Base-by-base conservation (phyloP, 2,797 vertebrate genomes). In the Helicolenus hilgendorfi region DNA sequence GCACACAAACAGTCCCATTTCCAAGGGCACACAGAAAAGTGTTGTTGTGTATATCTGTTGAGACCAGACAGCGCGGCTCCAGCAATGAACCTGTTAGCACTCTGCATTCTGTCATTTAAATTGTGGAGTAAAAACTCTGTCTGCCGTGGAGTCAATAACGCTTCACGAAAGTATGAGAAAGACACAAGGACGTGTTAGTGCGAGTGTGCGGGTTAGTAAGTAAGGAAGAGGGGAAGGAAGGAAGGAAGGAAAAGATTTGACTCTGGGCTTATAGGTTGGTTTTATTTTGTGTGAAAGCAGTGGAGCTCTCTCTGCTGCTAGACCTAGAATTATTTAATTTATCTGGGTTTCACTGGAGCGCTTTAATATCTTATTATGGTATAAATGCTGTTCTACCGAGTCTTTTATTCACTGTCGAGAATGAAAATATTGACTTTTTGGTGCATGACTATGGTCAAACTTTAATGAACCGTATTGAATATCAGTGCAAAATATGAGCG, bases 1-100 rank as follows among this genome's bases (percentile, higher is more conserved):
- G 79, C 92, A 84, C 81, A 93, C 90, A 93, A 94, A 94, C 93
- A 92, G 76, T 81, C 70, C 77, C 79, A 63, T 65, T 83, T 88
- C 84, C 84, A 88, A 85, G 84, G 90, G 89, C 91, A 84, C 81
- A 56, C 69, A 87, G 81, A 91, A 92, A 92, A 82, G 92, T 93
- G 94, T 94, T 94, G 88, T 91, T 93, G 89, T 92, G 91, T 95
- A 49, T 87, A 74, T 90, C 80, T 89, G 84, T 58, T 72, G 72
- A 80, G 86, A 89, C 22, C 85, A 92, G 93, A 91, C 87, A 89
- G 73, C 59, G 1, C 5, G 80, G 81, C 83, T 94, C 92, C 92
- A 70, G 74, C 67, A 89, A 58, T 64, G 15, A 89, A 79, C 77
- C 88, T 76, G 88, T 85, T 80, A 58, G 83, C 49, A 31, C 33